Conservation (phyloP, 2,113 vertebrate species). For the Dolichallabes microphthalmus region DNA sequence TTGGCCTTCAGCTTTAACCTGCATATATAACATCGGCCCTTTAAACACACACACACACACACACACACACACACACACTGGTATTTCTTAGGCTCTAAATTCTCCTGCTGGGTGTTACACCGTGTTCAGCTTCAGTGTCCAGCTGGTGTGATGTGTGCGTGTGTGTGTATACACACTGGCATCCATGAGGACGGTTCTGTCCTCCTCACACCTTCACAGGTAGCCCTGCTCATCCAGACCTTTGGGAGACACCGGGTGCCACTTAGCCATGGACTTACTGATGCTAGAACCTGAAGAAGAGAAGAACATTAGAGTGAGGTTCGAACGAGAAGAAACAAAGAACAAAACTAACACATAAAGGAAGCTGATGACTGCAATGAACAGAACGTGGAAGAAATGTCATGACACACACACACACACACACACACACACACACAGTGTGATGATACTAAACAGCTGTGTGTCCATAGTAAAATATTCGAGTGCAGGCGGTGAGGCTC, state of each 20-base stretch:
- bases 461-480: no score
- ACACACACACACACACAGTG: no score
- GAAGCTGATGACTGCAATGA: no score
- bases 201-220: slow-evolving; percentile 63
- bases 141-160: background rate
- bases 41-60: slow-evolving; percentile 18
- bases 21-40: slow-evolving; percentile 57
- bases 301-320: background rate
- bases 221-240: slow-evolving; percentile 75
- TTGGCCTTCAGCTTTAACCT: slow-evolving; percentile 67
- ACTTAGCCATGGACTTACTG: slow-evolving; percentile 77
- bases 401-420: no score
- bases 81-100: background rate
- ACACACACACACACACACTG: background rate
- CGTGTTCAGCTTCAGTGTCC: background rate
- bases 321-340: background rate
- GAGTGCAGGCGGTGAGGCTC: no score
- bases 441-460: no score
- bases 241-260: slow-evolving; percentile 76
- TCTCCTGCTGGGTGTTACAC: background rate
- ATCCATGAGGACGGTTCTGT: background rate
- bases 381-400: no score
- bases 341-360: background rate
- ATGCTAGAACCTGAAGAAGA: slow-evolving; percentile 70
- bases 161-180: no score